A percentile compares a stretch with the other conserved stretches of the same genome.
Conservation (phyloP, 2,113 vertebrate species). For the Cnemophilus loriae region DNA sequence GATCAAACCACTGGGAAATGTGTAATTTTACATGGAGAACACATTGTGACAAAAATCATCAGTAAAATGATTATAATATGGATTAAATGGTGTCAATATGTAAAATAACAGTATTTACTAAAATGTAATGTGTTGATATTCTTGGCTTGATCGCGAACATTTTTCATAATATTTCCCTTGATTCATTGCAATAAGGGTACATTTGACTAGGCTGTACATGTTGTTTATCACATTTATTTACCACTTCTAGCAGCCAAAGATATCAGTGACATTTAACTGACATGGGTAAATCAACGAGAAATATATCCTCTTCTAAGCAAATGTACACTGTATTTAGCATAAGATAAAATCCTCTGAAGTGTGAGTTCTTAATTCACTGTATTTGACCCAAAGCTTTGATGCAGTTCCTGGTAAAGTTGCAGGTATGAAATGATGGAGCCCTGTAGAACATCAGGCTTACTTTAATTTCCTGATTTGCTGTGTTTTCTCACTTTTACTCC, state of each 20-base stretch:
- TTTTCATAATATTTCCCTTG: neutral
- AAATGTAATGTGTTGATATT: neutral
- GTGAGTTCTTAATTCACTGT: neutral
- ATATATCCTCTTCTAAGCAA: neutral
- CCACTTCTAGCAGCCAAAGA: neutral
- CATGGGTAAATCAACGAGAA: neutral
- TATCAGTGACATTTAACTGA: neutral
- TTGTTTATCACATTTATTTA: neutral
- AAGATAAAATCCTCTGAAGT: neutral
- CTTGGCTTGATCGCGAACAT: neutral
- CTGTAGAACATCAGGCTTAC: neutral
- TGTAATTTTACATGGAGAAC: neutral
- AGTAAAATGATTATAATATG: neutral
- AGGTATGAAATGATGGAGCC: neutral
- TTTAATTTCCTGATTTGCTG: neutral
- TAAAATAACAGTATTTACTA: neutral
- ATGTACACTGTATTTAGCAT: neutral
- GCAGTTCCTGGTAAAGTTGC: neutral
- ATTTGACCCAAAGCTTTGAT: neutral
- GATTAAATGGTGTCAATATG: neutral
- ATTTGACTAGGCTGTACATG: neutral
- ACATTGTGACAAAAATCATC: neutral
- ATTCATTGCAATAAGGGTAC: neutral
- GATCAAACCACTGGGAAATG: neutral
- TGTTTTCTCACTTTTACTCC: neutral